phyloP scores from a whole-genome alignment of 1,140 invertebrate genomes.

The Zaprionus tsacasi region DNA sequence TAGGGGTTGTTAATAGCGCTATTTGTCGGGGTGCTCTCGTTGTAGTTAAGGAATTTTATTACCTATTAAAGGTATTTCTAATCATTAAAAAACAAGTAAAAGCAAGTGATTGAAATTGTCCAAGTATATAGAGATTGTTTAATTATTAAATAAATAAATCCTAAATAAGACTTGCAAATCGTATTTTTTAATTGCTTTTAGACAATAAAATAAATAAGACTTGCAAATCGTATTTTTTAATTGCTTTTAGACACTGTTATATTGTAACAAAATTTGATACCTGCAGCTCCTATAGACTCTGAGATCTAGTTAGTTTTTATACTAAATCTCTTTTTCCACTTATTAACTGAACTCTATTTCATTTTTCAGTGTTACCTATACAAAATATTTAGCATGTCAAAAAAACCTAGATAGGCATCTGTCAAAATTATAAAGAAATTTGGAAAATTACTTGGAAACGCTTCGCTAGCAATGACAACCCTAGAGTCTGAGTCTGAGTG shows the following conservation, averaged over 20 bases:
- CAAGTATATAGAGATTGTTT: neutral
- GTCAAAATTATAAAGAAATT: neutral
- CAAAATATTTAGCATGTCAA: neutral
- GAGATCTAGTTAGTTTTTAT: neutral
- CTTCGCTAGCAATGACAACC: conserved; percentile 14
- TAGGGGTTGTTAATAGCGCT: conserved; percentile 44
- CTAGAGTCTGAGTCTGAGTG: too few relatives aligned
- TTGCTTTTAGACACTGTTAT: too few relatives aligned
- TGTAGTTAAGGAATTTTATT: conserved; percentile 1
- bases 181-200: too few relatives aligned
- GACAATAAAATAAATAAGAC: too few relatives aligned
- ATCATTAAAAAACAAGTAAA: neutral
- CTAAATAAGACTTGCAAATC: too few relatives aligned
- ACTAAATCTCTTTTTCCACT: neutral
- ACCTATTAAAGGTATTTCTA: neutral
- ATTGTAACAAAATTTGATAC: too few relatives aligned
- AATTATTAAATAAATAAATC: too few relatives aligned
- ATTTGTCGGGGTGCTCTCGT: neutral
- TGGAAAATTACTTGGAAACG: conserved; percentile 3
- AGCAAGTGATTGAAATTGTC: neutral
- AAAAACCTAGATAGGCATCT: neutral
- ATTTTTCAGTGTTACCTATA: neutral
- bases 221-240: too few relatives aligned
- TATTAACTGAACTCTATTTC: neutral
- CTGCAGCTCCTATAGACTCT: too few relatives aligned